Evolutionary conservation across 2,797 vertebrate species (phyloP), one percentile per base, ranked within the genome.

Genomic region (Cetoscarus ocellatus): DNA sequence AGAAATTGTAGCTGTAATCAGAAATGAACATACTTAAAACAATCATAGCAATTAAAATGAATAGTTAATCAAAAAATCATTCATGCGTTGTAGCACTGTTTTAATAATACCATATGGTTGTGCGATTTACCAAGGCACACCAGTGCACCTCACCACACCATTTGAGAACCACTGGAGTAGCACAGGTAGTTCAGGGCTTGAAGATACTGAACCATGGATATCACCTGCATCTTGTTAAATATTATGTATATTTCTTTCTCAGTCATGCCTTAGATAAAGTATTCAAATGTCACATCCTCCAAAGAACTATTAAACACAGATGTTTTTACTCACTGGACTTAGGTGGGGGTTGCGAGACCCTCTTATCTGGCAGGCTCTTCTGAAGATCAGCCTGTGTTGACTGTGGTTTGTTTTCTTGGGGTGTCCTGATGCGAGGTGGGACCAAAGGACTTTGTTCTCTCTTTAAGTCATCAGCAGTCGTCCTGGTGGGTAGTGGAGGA

Each of bases 361-460:
- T 84, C 47, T 59, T 52, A 0, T 62, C 14, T 50, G 77, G 81
- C 42, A 73, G 60, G 65, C 44, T 17, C 0, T 34, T 83, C 9
- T 77, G 72, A n/a, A 15, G 10, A n/a, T 85, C 77, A 4, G 63
- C 51, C 10, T 67, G 79, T 53, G 36, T 14, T 10, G 76, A 62
- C 53, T 63, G 71, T 8, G 75, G 74, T 13, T 44, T 0, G 47
- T 48, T 77, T 11, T 87, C 89, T 70, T 52, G 61, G 1, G 72
- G 18, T 18, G 51, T 75, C 76, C 58, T 84, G 67, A 58, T 79
- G 47, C 88, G 82, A n/a, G 84, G 86, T 10, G 86, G 90, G 17
- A 92, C 64, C 49, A 80, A 77, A 13, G 88, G 94, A 45, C 59
- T 66, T 63, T 62, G 75, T 10, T 87, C 88, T 7, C 44, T 77